Percentiles rank a stretch among this genome's conserved stretches.
Evolutionary conservation across 2,888 invertebrate genomes (phyloP).

Genomic region (Adelphocoris suturalis): DNA sequence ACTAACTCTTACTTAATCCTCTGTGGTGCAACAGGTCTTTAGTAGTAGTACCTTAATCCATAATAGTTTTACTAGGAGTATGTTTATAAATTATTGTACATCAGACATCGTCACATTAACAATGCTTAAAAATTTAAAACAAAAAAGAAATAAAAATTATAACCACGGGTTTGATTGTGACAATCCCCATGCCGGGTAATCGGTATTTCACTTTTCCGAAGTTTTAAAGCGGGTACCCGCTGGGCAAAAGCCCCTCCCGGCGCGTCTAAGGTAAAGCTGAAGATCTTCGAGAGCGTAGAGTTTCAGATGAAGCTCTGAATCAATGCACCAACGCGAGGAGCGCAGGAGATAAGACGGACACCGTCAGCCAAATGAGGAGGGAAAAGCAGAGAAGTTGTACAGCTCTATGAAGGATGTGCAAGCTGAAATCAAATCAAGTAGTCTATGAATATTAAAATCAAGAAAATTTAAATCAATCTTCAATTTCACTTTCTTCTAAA

Average conservation of each 20-base stretch:
- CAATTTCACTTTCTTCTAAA: background rate
- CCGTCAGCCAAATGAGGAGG: conserved; percentile 32
- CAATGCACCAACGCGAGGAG: conserved; percentile 2
- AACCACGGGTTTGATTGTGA: background rate
- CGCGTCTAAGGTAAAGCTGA: background rate
- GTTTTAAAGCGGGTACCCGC: background rate
- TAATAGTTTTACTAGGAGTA: background rate
- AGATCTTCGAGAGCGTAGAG: background rate
- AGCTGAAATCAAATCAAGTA: conserved; percentile 31
- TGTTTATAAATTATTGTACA: background rate
- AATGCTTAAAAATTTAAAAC: background rate
- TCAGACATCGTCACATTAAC: background rate
- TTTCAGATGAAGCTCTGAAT: background rate
- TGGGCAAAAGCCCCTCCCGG: background rate
- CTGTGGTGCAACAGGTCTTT: no score
- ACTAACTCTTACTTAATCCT: no score
- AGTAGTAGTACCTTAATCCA: no score
- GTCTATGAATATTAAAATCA: background rate
- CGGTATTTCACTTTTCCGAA: background rate
- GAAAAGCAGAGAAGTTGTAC: conserved; percentile 12
- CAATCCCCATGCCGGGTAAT: background rate
- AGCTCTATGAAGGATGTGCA: conserved; percentile 46
- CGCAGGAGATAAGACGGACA: conserved; percentile 1
- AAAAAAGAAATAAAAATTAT: background rate
- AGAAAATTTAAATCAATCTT: background rate